Evolutionary conservation across 2,888 invertebrate genomes (phyloP).

Genomic region (Caenorhabditis angaria): DNA sequence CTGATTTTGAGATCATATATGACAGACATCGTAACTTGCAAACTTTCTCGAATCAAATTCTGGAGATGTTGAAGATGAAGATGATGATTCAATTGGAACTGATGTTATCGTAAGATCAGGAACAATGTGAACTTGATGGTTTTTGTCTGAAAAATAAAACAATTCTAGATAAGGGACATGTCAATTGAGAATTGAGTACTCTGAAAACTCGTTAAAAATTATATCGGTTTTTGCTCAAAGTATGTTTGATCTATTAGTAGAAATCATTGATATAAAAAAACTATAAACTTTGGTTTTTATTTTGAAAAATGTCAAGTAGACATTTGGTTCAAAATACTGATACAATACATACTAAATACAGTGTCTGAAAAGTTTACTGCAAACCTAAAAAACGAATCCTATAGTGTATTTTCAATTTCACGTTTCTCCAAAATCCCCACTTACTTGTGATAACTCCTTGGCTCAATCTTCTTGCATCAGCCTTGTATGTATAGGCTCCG

Average conservation of each 20-base stretch:
- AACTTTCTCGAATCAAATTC: not conserved
- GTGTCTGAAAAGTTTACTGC: no score
- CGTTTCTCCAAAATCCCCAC: no score
- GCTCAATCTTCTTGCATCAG: not conserved
- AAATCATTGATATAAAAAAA: no score
- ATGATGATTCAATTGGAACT: not conserved
- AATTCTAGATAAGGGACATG: not conserved
- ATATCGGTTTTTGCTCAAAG: no score
- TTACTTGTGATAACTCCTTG: no score
- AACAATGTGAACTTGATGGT: not conserved
- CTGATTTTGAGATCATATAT: not conserved
- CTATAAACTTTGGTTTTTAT: no score
- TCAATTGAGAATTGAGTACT: not conserved
- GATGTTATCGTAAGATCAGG: not conserved
- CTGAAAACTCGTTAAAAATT: not conserved
- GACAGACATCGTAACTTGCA: not conserved
- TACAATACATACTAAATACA: no score
- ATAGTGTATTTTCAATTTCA: not conserved
- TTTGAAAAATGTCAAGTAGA: no score
- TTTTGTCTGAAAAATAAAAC: not conserved
- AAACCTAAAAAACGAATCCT: not conserved
- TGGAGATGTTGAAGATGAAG: not conserved
- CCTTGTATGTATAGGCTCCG: slow-evolving; percentile 16
- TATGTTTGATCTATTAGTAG: no score
- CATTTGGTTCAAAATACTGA: no score